Base-by-base conservation (phyloP, 2,797 vertebrate species). In the Monodelphis domestica region DNA sequence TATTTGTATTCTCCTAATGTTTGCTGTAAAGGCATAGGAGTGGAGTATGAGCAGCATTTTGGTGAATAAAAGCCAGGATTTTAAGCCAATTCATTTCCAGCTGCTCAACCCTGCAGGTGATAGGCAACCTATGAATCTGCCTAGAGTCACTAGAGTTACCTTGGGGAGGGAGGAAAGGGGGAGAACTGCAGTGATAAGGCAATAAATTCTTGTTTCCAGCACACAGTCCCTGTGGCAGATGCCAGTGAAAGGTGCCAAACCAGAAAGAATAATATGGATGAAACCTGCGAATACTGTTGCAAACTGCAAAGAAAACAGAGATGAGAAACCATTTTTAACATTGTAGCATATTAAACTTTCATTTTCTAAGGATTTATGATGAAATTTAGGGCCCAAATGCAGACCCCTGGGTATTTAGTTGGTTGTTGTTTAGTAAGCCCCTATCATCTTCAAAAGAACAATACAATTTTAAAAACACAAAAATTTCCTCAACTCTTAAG, bases 1-100 rank as follows among this genome's bases (percentile, higher is more conserved):
- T 63, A 51, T 87, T 95, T 94, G 30, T 90, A 94, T 95, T 95
- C 93, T 94, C 10, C 56, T 91, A 91, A 1, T 88, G 53, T 87
- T 97, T 96, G 93, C 63, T 89, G 59, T 10, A 94, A 87, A 91
- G 55, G 3, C 0, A 33, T 11, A 70, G 94, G 90, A 91, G 54
- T 90, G 53, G 95, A 96, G 95, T 53, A 63, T 54, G 24, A 29
- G n/a, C 95, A 14, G 2, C 0, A 2, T 54, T 87, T 93, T n/a
- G 92, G 59, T 90, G 84, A 93, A 93, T 94, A 95, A 0, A 0
- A 70, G 53, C 90, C 0, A 53, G 63, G 93, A 89, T 96, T 95
- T 95, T 53, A 84, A 91, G 89, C 33, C 59, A 12, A 3, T 91
- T 95, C 30, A 2, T 70, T 91, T 94, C 57, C 91, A 96, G 28